Conservation (phyloP, 2,113 vertebrate species). For the Grammomys surdaster region DNA sequence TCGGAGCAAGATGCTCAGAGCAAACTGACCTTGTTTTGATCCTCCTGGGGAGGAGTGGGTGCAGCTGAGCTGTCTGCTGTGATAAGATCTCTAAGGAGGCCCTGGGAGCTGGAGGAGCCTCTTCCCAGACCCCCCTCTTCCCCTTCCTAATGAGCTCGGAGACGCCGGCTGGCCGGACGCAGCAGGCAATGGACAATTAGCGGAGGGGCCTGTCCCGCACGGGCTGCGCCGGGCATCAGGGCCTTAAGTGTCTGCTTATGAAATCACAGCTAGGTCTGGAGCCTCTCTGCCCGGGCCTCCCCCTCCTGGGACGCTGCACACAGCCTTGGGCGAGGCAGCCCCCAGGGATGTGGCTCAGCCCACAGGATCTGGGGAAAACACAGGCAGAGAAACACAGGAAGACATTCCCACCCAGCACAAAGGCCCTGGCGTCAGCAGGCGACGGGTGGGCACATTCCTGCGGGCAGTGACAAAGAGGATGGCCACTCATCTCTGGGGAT, state of each 20-base stretch:
- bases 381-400: constrained; percentile 78
- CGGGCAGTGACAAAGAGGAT: not conserved
- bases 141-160: constrained; percentile 79
- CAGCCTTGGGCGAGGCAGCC: constrained; percentile 52
- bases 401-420: constrained; percentile 68
- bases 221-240: constrained; percentile 60
- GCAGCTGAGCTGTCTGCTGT: constrained; percentile 63
- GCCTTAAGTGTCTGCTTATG: constrained; percentile 82
- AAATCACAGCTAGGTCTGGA: constrained; percentile 79
- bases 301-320: constrained; percentile 54
- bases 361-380: constrained; percentile 71
- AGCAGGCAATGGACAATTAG: constrained; percentile 81
- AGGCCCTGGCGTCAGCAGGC: constrained; percentile 68
- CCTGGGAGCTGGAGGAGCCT: constrained; percentile 54
- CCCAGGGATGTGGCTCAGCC: constrained; percentile 71
- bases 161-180: constrained; percentile 80
- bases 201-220: constrained; percentile 73
- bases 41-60: not conserved
- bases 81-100: constrained; percentile 76
- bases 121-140: constrained; percentile 70
- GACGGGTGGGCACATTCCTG: constrained; percentile 56
- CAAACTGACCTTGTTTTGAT: constrained; percentile 50
- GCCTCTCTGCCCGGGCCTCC: constrained; percentile 46
- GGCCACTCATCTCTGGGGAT: not conserved
- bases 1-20: not conserved